These are phyloP conservation scores for Polydrusus cervinus DNA, from an alignment of 2,888 invertebrate species.

Conservation along the genomic window DNA sequence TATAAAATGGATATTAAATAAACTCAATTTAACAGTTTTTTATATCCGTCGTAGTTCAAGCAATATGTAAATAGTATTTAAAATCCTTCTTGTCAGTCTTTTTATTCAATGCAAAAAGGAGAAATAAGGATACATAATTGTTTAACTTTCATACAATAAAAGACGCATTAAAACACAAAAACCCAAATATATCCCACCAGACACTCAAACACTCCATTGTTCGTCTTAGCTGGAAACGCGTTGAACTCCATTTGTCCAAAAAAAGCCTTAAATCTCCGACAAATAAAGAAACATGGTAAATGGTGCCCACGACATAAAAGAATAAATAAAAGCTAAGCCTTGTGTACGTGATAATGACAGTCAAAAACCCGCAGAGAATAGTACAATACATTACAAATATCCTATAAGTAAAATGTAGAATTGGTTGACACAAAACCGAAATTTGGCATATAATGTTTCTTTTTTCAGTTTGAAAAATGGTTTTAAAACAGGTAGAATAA, in stretches of 20 bases:
- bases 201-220: constrained; percentile 38
- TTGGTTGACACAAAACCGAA: constrained; percentile 6
- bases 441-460: constrained; percentile 17
- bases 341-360: constrained; percentile 51
- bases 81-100: too few relatives aligned
- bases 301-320: constrained; percentile 46
- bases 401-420: constrained; percentile 32
- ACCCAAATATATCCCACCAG: neutral
- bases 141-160: too few relatives aligned
- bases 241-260: constrained; percentile 53
- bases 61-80: too few relatives aligned
- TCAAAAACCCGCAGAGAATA: constrained; percentile 51
- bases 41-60: too few relatives aligned
- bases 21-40: too few relatives aligned
- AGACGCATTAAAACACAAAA: constrained; percentile 1
- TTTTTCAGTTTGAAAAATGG: constrained; percentile 1
- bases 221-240: constrained; percentile 48
- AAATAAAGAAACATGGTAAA: constrained; percentile 45
- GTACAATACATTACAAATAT: constrained; percentile 46
- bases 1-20: too few relatives aligned
- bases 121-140: too few relatives aligned
- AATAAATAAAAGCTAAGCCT: constrained; percentile 43
- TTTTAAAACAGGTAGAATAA: constrained; percentile 8
- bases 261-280: constrained; percentile 39
- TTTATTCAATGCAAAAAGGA: too few relatives aligned